phyloP scores from a whole-genome alignment of 2,888 invertebrate genomes.

The Gibbula magus region DNA sequence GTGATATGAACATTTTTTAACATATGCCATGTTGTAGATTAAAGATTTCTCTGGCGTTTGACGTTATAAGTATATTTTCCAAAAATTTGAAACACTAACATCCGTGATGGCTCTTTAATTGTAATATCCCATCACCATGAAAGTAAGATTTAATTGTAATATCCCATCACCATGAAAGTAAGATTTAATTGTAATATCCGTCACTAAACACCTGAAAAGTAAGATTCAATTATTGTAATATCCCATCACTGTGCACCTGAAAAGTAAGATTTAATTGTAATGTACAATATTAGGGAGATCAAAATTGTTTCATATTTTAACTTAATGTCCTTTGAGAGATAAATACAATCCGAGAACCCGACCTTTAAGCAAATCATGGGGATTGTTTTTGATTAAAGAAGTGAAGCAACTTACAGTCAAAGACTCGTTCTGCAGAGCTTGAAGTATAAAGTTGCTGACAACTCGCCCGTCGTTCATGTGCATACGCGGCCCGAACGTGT shows the following conservation, averaged over 20 bases:
- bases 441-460: constrained; percentile 98
- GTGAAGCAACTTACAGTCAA: constrained; percentile 85
- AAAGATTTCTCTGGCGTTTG: too few relatives aligned
- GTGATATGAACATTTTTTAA: too few relatives aligned
- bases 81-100: too few relatives aligned
- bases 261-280: not conserved
- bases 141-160: too few relatives aligned
- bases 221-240: constrained; percentile 38
- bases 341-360: not conserved
- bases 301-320: not conserved
- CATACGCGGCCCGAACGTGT: constrained; percentile 99
- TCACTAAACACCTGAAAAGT: constrained; percentile 77
- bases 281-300: too few relatives aligned
- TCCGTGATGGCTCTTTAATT: too few relatives aligned
- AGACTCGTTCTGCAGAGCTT: constrained; percentile 94
- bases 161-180: too few relatives aligned
- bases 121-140: too few relatives aligned
- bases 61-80: too few relatives aligned
- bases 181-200: too few relatives aligned
- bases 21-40: too few relatives aligned
- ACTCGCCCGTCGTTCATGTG: constrained; percentile 98
- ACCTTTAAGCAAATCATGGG: not conserved
- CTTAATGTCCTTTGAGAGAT: not conserved
- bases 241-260: constrained; percentile 79
- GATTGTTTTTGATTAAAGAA: not conserved